phyloP scores from a whole-genome alignment of 2,888 invertebrate genomes.

The Lingula anatina region DNA sequence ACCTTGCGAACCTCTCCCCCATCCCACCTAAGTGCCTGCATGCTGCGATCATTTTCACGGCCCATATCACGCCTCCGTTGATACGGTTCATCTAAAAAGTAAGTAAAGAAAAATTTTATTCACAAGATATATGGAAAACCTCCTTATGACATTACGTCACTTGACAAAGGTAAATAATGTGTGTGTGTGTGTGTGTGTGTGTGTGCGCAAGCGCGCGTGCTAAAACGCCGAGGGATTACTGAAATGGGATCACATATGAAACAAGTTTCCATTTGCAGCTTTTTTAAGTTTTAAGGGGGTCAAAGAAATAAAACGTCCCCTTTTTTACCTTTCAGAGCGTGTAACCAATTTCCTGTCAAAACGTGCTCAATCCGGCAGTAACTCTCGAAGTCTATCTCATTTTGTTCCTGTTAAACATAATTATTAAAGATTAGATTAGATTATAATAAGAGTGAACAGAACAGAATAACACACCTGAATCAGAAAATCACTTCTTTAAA shows the following conservation, averaged over 20 bases:
- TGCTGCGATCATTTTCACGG: conserved; percentile 31
- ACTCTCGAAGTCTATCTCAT: conserved; percentile 48
- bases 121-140: no score
- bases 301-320: no score
- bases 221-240: no score
- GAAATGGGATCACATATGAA: no score
- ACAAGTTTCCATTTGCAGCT: no score
- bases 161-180: no score
- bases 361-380: conserved; percentile 52
- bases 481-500: not conserved
- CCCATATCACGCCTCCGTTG: conserved; percentile 43
- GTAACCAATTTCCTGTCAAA: conserved; percentile 50
- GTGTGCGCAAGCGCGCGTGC: no score
- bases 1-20: conserved; percentile 51
- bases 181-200: no score
- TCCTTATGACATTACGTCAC: no score
- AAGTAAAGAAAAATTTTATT: no score
- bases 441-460: not conserved
- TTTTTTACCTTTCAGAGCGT: conserved; percentile 50
- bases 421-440: no score
- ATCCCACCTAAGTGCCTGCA: conserved; percentile 46
- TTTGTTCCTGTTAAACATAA: conserved; percentile 36
- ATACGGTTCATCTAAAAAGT: conserved; percentile 47
- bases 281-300: no score
- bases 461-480: not conserved